These are phyloP conservation scores for Drosophila pachea DNA, from an alignment of 1,140 invertebrate genomes.

Conservation along the genomic window DNA sequence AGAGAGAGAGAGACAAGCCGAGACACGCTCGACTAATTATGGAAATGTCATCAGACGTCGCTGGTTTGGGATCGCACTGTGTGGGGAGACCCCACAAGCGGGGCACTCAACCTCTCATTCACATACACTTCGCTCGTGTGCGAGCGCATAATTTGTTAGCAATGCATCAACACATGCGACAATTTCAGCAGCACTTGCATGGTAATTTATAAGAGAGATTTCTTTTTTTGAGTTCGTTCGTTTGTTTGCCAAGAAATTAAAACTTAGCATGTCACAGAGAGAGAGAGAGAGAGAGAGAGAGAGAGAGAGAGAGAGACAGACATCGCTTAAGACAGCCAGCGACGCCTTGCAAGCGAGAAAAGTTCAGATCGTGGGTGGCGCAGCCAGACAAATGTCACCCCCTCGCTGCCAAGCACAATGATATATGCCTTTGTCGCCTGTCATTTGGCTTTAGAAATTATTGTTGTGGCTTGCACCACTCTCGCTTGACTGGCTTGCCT, in stretches of 20 bases:
- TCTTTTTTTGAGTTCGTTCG: conserved; percentile 10
- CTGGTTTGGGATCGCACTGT: conserved; percentile 26
- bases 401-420: conserved; percentile 62
- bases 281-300: not conserved
- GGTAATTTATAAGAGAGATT: conserved; percentile 64
- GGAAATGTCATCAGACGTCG: conserved; percentile 71
- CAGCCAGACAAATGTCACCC: conserved; percentile 59
- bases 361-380: conserved; percentile 75
- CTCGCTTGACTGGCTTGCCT: conserved; percentile 45
- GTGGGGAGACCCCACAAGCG: conserved; percentile 52
- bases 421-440: conserved; percentile 75
- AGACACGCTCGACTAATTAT: conserved; percentile 74
- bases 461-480: conserved; percentile 71
- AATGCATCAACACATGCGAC: conserved; percentile 70
- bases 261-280: conserved; percentile 46
- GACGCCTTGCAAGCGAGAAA: conserved; percentile 72
- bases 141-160: conserved; percentile 68
- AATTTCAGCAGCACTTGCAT: conserved; percentile 62
- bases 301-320: conserved; percentile 36
- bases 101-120: conserved; percentile 3
- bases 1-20: conserved; percentile 21
- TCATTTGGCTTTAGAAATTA: conserved; percentile 76
- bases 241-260: conserved; percentile 55
- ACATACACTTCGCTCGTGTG: not conserved
- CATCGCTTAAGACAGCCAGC: conserved; percentile 64